phyloP scores from a whole-genome alignment of 2,797 vertebrate genomes.

The Thunnus albacares region DNA sequence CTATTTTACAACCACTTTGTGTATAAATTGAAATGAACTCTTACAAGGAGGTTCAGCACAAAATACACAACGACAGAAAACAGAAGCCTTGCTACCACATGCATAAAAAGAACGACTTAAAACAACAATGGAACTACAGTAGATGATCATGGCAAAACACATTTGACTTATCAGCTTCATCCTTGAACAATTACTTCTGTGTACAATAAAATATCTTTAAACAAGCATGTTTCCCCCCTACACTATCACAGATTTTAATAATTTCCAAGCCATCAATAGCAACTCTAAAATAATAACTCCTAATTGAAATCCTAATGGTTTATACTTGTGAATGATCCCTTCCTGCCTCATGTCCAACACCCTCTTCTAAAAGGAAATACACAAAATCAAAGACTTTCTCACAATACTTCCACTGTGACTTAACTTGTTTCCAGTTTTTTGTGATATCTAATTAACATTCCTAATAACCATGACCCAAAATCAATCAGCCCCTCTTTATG shows the following conservation, averaged over 20 bases:
- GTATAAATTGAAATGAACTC: slow-evolving; percentile 53
- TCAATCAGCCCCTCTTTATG: background rate
- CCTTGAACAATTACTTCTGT: background rate
- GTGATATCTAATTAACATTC: slow-evolving; percentile 30
- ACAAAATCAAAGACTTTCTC: background rate
- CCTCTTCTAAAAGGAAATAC: background rate
- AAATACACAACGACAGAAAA: slow-evolving; percentile 26
- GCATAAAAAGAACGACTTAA: slow-evolving; percentile 37
- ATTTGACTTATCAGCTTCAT: background rate
- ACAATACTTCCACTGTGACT: slow-evolving; percentile 1
- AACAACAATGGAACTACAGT: slow-evolving; percentile 14
- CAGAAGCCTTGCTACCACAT: slow-evolving; percentile 31
- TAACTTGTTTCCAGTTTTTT: background rate
- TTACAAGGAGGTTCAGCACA: slow-evolving; percentile 40
- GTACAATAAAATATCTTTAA: background rate
- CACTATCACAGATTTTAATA: background rate
- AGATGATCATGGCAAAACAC: slow-evolving; percentile 11
- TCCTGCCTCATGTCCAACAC: slow-evolving; percentile 6
- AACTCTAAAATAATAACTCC: slow-evolving; percentile 13
- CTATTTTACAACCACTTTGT: slow-evolving; percentile 68
- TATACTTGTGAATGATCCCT: background rate
- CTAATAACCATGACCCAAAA: background rate
- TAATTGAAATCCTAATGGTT: background rate
- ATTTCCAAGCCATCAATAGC: background rate
- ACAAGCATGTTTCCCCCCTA: slow-evolving; percentile 1